A percentile compares a stretch with the other conserved stretches of the same genome.
Evolutionary conservation across 2,113 vertebrate genomes (phyloP).

Genomic region (Nycticorax nycticorax): DNA sequence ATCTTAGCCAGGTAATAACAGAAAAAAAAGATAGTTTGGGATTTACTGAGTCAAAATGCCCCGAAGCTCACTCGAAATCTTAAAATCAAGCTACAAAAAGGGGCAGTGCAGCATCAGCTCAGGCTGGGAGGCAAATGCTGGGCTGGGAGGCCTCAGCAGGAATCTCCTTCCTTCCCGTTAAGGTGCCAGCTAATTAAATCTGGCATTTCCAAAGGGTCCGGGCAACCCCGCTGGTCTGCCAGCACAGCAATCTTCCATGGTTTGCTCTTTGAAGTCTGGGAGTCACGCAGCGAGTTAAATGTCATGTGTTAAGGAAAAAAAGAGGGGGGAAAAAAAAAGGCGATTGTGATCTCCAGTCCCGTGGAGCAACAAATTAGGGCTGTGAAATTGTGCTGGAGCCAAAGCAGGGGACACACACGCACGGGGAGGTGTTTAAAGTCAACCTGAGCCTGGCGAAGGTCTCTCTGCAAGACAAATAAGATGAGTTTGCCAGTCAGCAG

Average conservation of each 20-base stretch:
- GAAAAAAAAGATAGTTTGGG: not conserved
- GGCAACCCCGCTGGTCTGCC: not conserved
- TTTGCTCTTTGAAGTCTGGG: not conserved
- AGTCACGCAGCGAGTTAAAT: not conserved
- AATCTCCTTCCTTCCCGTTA: not conserved
- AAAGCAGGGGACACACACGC: not conserved
- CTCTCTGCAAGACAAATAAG: not conserved
- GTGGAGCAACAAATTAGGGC: not conserved
- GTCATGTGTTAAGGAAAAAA: not conserved
- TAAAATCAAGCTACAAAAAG: not conserved
- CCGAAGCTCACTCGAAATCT: not conserved
- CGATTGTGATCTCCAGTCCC: not conserved
- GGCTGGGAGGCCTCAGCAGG: not conserved
- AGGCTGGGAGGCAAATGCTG: not conserved
- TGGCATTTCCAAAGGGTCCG: not conserved
- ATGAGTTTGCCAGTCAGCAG: not conserved
- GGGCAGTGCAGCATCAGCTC: not conserved
- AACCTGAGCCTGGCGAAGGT: not conserved
- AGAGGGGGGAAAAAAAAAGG: fast-evolving
- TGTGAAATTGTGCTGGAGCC: not conserved
- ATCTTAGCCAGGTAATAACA: no score
- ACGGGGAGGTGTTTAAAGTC: not conserved
- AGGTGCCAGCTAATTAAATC: not conserved
- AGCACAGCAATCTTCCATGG: fast-evolving
- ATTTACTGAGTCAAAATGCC: fast-evolving